These are phyloP conservation scores for Platorchestia sp. DNA, from an alignment of 1,140 invertebrate genomes.

Conservation along the genomic window DNA sequence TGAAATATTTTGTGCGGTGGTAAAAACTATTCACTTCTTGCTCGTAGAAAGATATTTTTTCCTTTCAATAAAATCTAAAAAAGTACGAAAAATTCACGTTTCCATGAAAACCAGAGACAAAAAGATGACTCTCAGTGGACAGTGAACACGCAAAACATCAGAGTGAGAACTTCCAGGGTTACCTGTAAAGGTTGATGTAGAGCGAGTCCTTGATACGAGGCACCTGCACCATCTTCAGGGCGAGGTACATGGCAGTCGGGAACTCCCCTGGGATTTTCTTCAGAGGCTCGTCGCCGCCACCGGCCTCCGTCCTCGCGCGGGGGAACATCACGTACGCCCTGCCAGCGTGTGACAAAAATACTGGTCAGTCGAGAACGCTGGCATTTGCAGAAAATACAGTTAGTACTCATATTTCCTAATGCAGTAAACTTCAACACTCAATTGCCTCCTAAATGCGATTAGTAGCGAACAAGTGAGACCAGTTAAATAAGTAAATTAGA, in stretches of 20 bases:
- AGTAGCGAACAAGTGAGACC: too few relatives aligned
- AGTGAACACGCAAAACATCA: not conserved
- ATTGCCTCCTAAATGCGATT: too few relatives aligned
- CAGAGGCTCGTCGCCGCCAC: conserved; percentile 53
- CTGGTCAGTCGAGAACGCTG: not conserved
- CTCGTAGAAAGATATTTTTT: too few relatives aligned
- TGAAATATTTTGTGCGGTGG: too few relatives aligned
- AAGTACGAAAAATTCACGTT: too few relatives aligned
- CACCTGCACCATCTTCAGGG: conserved; percentile 80
- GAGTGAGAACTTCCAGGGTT: not conserved
- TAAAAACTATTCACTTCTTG: too few relatives aligned
- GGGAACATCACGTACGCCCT: conserved; percentile 66
- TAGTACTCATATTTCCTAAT: not conserved
- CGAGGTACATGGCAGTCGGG: conserved; percentile 81
- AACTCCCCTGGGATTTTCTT: conserved; percentile 75
- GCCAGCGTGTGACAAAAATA: conserved; percentile 34
- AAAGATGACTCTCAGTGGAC: too few relatives aligned
- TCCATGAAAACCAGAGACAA: too few relatives aligned
- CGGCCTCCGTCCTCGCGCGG: conserved; percentile 13
- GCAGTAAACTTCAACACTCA: too few relatives aligned
- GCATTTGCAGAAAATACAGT: not conserved
- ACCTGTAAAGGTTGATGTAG: conserved; percentile 61
- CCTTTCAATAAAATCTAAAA: too few relatives aligned
- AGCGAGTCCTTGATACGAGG: conserved; percentile 54
- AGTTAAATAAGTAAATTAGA: too few relatives aligned